Evolutionary conservation across 2,888 invertebrate genomes (phyloP).

Genomic region (Silvanus unidentatus): DNA sequence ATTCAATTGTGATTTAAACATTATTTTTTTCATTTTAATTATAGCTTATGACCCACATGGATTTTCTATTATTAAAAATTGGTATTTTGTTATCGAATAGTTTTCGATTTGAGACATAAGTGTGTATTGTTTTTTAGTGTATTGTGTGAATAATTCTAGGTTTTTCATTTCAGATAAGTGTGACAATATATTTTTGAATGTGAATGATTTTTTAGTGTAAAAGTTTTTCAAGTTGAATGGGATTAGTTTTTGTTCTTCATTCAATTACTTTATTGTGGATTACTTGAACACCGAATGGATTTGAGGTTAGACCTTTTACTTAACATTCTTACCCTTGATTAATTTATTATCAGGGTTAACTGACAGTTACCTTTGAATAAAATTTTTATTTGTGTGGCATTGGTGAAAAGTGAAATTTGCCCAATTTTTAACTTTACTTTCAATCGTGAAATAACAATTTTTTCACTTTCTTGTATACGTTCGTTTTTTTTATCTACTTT

Average conservation of each 20-base stretch:
- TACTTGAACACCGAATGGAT: neutral
- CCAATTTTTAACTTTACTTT: too few relatives aligned
- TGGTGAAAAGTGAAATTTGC: too few relatives aligned
- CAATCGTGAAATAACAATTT: too few relatives aligned
- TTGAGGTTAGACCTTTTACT: conserved; percentile 2
- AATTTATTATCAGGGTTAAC: too few relatives aligned
- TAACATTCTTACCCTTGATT: too few relatives aligned
- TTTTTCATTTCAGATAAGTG: conserved; percentile 6
- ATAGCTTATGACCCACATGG: neutral
- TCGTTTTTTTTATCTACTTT: too few relatives aligned
- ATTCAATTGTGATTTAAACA: too few relatives aligned
- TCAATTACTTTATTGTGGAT: neutral
- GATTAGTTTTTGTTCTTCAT: neutral
- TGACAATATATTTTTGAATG: neutral
- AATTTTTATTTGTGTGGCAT: too few relatives aligned
- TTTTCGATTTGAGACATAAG: neutral
- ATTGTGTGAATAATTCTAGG: neutral
- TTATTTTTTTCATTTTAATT: neutral
- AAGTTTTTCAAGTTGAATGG: neutral
- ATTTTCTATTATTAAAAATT: neutral
- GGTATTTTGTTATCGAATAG: neutral
- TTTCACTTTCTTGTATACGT: too few relatives aligned
- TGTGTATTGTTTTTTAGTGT: neutral
- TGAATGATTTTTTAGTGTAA: neutral
- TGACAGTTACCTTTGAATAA: too few relatives aligned